A percentile compares a stretch with the other conserved stretches of the same genome.
Evolutionary conservation across 2,797 vertebrate genomes (phyloP).

Genomic region (Peromyscus eremicus): DNA sequence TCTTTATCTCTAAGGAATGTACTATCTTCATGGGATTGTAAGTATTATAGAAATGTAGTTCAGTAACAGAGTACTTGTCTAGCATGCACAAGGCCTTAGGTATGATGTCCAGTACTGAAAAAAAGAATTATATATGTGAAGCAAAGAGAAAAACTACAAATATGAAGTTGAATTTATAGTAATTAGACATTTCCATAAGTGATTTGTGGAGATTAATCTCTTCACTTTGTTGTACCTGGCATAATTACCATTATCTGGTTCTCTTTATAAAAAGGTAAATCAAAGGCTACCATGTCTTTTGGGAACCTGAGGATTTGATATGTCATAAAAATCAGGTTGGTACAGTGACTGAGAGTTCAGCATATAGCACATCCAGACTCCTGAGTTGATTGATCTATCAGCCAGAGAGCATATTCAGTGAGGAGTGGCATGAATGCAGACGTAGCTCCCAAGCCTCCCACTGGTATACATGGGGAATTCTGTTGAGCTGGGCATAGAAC

Average conservation of each 20-base stretch:
- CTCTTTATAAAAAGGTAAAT: conserved; percentile 59
- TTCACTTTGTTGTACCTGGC: conserved; percentile 11
- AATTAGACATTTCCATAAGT: conserved; percentile 57
- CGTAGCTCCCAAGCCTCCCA: neutral
- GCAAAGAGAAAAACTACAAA: conserved; percentile 30
- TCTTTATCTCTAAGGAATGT: conserved; percentile 30
- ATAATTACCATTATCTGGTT: conserved; percentile 25
- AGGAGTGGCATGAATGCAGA: conserved; percentile 1
- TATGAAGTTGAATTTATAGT: conserved; percentile 33
- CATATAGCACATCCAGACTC: neutral
- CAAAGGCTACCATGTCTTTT: conserved; percentile 57
- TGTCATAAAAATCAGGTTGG: conserved; percentile 64
- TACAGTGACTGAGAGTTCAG: conserved; percentile 48
- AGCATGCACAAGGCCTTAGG: neutral
- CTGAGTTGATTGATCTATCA: neutral
- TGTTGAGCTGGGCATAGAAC: conserved; percentile 13
- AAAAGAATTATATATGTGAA: conserved; percentile 2
- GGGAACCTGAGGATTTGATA: conserved; percentile 50
- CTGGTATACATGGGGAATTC: neutral
- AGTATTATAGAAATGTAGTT: neutral
- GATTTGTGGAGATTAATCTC: conserved; percentile 13
- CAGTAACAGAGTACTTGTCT: neutral
- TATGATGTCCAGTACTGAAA: neutral
- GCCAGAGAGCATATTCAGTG: neutral
- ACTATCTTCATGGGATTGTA: neutral